Percentiles rank a stretch among this genome's conserved stretches.
phyloP scores from a whole-genome alignment of 1,140 invertebrate genomes.

The Drosophila pandora region DNA sequence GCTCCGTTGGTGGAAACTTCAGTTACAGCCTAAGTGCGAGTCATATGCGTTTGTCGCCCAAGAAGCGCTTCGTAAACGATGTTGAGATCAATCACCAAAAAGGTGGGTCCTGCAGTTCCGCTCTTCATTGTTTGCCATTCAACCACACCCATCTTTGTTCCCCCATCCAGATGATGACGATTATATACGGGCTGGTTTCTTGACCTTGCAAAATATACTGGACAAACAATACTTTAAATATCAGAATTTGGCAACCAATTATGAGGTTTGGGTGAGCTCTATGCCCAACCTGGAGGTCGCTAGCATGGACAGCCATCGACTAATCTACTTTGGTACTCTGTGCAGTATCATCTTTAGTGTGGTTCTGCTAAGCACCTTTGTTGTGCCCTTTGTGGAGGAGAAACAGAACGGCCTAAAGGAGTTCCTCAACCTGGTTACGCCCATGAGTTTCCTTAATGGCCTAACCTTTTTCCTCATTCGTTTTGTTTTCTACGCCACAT shows the following conservation, averaged over 20 bases:
- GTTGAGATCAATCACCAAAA: slow-evolving; percentile 67
- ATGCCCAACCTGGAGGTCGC: slow-evolving; percentile 62
- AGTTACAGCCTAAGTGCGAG: slow-evolving; percentile 65
- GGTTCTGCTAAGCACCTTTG: slow-evolving; percentile 68
- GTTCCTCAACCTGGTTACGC: slow-evolving; percentile 75
- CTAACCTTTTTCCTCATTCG: slow-evolving; percentile 74
- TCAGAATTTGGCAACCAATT: slow-evolving; percentile 32
- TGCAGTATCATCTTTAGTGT: slow-evolving; percentile 63
- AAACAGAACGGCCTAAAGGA: slow-evolving; percentile 80
- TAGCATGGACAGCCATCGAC: slow-evolving; percentile 50
- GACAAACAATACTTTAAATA: slow-evolving; percentile 67
- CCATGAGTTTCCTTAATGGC: slow-evolving; percentile 79
- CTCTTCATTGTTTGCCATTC: slow-evolving; percentile 1
- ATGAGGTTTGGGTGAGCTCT: slow-evolving; percentile 55
- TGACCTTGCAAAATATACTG: slow-evolving; percentile 64
- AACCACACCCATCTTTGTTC: slow-evolving; percentile 6
- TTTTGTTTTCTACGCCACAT: slow-evolving; percentile 51
- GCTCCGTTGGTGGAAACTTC: slow-evolving; percentile 13
- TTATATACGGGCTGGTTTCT: slow-evolving; percentile 66
- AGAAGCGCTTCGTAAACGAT: slow-evolving; percentile 73
- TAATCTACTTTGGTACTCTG: slow-evolving; percentile 63
- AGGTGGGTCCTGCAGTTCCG: slow-evolving; percentile 24
- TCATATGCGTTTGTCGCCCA: slow-evolving; percentile 59
- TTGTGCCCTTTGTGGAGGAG: slow-evolving; percentile 80
- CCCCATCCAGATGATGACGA: slow-evolving; percentile 66